These are phyloP conservation scores for Phoeniculus purpureus DNA, from an alignment of 2,797 vertebrate genomes.

Conservation along the genomic window DNA sequence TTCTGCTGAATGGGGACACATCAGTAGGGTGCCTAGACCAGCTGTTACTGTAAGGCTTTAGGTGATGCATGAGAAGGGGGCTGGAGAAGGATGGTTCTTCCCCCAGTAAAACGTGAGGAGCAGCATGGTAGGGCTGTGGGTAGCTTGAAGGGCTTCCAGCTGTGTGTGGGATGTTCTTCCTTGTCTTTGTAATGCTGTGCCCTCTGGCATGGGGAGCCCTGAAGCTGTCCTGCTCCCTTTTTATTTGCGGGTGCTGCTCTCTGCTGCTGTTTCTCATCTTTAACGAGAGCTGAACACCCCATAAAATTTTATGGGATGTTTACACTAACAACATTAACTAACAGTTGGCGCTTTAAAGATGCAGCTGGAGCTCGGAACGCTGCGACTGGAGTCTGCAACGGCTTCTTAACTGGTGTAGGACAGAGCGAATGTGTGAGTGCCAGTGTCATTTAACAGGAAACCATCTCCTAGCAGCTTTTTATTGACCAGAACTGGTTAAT, in stretches of 20 bases:
- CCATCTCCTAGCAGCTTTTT: constrained; percentile 12
- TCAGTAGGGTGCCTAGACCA: not conserved
- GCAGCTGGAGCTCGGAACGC: not conserved
- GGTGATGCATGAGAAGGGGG: not conserved
- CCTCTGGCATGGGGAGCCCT: rapidly evolving
- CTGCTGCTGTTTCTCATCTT: constrained; percentile 46
- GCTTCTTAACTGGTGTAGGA: constrained; percentile 41
- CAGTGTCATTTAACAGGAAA: constrained; percentile 4
- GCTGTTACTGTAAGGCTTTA: not conserved
- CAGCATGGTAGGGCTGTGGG: not conserved
- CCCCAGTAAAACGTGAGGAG: not conserved
- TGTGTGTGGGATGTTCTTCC: rapidly evolving
- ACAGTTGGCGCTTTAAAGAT: constrained; percentile 55
- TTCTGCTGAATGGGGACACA: not conserved
- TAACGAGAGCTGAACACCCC: constrained; percentile 52
- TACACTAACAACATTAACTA: constrained; percentile 62
- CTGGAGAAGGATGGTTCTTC: rapidly evolving
- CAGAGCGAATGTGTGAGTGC: not conserved
- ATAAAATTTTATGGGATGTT: constrained; percentile 64
- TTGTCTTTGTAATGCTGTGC: not conserved
- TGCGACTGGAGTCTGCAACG: constrained; percentile 16
- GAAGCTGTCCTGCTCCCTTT: not conserved
- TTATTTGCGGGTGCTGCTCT: constrained; percentile 32
- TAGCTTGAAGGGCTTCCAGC: not conserved
- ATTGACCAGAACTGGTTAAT: constrained; percentile 13